Conservation (phyloP, 2,797 vertebrate genomes). For the Channa striata region DNA sequence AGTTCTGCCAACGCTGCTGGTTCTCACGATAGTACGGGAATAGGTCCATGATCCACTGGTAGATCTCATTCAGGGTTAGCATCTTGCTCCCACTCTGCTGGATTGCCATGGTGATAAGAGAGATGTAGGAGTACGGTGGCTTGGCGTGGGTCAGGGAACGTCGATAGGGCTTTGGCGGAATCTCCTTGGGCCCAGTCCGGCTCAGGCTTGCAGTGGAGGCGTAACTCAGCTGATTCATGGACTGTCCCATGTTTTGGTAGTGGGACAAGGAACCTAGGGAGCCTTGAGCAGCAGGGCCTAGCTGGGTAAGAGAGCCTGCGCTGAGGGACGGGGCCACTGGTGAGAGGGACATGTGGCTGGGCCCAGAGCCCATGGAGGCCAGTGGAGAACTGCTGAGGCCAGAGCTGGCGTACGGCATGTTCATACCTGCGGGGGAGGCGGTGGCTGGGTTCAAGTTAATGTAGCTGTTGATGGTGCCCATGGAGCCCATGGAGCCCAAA, state of each 20-base stretch:
- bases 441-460: conserved; percentile 89
- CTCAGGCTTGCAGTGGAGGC: conserved; percentile 73
- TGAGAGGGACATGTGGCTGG: conserved; percentile 85
- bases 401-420: conserved; percentile 85
- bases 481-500: conserved; percentile 78
- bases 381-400: conserved; percentile 78
- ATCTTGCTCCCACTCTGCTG: conserved; percentile 93
- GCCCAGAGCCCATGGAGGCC: conserved; percentile 77
- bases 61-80: conserved; percentile 94
- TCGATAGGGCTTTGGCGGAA: conserved; percentile 87
- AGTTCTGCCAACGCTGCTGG: conserved; percentile 95
- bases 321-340: conserved; percentile 81
- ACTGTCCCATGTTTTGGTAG: conserved; percentile 87
- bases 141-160: conserved; percentile 92
- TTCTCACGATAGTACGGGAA: conserved; percentile 94
- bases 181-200: conserved; percentile 83
- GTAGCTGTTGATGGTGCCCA: conserved; percentile 89
- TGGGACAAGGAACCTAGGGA: conserved; percentile 84
- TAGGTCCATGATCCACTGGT: conserved; percentile 96
- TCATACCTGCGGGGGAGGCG: conserved; percentile 83
- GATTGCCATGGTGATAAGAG: conserved; percentile 94
- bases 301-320: conserved; percentile 79
- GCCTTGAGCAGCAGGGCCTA: conserved; percentile 74
- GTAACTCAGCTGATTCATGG: conserved; percentile 85
- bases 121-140: conserved; percentile 93